phyloP scores from a whole-genome alignment of 2,888 invertebrate genomes.

The Dorcus parallelipipedus region DNA sequence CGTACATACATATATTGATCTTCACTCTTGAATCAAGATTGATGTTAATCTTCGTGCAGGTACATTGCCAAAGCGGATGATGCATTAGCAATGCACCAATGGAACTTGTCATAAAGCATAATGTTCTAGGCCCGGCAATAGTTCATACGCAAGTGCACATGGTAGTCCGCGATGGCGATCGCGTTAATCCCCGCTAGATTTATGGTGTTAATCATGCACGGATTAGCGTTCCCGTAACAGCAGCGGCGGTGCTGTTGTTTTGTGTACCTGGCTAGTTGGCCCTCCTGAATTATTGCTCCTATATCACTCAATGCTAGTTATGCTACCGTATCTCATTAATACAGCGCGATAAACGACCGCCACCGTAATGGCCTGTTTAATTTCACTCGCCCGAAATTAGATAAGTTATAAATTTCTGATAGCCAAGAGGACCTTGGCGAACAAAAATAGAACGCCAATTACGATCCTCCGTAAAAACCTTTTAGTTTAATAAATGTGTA shows the following conservation, averaged over 20 bases:
- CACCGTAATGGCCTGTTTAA: conserved; percentile 14
- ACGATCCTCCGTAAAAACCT: too few species aligned
- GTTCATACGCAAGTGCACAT: conserved; percentile 36
- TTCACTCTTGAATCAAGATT: too few species aligned
- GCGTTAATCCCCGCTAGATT: conserved; percentile 55
- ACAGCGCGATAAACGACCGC: conserved; percentile 24
- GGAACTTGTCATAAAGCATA: conserved; percentile 8
- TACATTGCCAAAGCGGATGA: background rate
- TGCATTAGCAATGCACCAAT: background rate
- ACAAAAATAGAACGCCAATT: too few species aligned
- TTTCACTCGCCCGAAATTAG: conserved; percentile 1
- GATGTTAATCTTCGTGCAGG: too few species aligned
- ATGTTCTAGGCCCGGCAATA: conserved; percentile 25
- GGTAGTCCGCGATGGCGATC: conserved; percentile 38
- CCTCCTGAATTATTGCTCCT: conserved; percentile 47
- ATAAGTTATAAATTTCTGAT: background rate
- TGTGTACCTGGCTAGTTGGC: conserved; percentile 44
- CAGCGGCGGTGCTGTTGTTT: conserved; percentile 23
- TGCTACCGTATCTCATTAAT: conserved; percentile 42
- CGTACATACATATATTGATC: too few species aligned
- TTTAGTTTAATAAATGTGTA: too few species aligned
- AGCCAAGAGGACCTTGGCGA: background rate
- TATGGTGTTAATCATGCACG: conserved; percentile 63
- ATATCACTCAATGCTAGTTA: conserved; percentile 48
- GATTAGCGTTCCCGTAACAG: conserved; percentile 52